Evolutionary conservation across 2,888 invertebrate species (phyloP).

Genomic region (Hymenopus coronatus): DNA sequence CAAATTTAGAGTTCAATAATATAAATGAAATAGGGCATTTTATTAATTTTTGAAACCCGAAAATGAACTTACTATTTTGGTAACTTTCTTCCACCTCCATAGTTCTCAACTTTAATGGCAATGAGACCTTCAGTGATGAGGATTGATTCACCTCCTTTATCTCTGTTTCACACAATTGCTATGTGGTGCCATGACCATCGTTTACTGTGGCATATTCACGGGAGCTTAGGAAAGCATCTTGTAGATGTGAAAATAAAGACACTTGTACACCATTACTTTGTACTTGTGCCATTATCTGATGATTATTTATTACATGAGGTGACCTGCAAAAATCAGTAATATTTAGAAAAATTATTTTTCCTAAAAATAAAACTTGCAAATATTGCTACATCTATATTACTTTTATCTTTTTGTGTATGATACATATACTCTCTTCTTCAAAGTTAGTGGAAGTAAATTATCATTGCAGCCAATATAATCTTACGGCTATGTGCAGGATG

Average conservation of each 20-base stretch:
- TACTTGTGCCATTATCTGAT: constrained; percentile 82
- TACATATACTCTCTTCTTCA: too few species aligned
- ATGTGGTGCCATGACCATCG: constrained; percentile 97
- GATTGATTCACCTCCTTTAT: too few species aligned
- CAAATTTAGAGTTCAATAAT: constrained; percentile 39
- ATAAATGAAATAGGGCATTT: neutral
- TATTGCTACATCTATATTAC: too few species aligned
- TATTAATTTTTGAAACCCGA: neutral
- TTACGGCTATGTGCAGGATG: too few species aligned
- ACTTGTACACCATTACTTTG: constrained; percentile 92
- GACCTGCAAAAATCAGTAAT: too few species aligned
- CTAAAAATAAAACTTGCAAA: too few species aligned
- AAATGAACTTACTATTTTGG: constrained; percentile 70
- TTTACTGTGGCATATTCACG: constrained; percentile 90
- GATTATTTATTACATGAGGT: constrained; percentile 72
- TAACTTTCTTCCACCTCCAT: constrained; percentile 75
- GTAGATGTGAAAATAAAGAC: constrained; percentile 81
- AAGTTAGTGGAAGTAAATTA: too few species aligned
- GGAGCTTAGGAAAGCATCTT: constrained; percentile 87
- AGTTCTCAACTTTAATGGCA: constrained; percentile 87
- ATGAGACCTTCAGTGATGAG: too few species aligned
- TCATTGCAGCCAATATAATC: too few species aligned
- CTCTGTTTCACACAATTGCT: too few species aligned
- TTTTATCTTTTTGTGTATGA: too few species aligned
- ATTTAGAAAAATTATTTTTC: too few species aligned